These are phyloP conservation scores for Grammomys surdaster DNA, from an alignment of 2,113 vertebrate genomes.

Conservation along the genomic window DNA sequence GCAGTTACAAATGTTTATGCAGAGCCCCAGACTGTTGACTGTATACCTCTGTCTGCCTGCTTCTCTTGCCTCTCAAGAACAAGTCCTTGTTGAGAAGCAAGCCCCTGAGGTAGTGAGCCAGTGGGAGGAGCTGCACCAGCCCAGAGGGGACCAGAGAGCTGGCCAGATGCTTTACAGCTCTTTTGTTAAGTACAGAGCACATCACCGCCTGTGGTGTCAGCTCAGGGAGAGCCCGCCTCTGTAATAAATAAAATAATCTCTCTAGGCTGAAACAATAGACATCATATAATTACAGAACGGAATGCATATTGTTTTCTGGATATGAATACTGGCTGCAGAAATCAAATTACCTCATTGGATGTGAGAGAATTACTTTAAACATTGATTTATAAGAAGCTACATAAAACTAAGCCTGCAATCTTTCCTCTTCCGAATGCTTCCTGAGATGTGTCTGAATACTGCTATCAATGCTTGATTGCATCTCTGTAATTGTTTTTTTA, in stretches of 20 bases:
- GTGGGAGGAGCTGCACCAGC: neutral
- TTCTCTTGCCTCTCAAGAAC: neutral
- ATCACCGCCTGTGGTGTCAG: neutral
- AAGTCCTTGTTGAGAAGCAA: neutral
- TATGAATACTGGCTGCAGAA: conserved; percentile 80
- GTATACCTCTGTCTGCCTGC: fast-evolving
- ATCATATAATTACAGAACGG: conserved; percentile 69
- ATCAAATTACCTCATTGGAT: conserved; percentile 84
- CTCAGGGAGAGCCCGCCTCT: conserved; percentile 44
- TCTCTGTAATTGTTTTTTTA: conserved; percentile 85
- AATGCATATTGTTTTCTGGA: conserved; percentile 71
- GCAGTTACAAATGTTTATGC: fast-evolving
- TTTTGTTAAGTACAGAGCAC: neutral
- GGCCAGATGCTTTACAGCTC: fast-evolving
- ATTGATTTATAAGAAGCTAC: conserved; percentile 82
- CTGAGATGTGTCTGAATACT: conserved; percentile 77
- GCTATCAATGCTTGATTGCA: conserved; percentile 76
- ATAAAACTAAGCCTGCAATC: conserved; percentile 79
- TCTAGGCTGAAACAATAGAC: conserved; percentile 76
- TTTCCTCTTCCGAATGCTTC: conserved; percentile 70
- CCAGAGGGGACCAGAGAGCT: neutral
- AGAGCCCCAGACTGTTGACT: no score
- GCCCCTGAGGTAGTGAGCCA: neutral
- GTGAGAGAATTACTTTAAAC: conserved; percentile 80
- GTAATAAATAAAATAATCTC: conserved; percentile 69